Conservation (phyloP, 2,113 vertebrate genomes). For the Scophthalmus maximus region DNA sequence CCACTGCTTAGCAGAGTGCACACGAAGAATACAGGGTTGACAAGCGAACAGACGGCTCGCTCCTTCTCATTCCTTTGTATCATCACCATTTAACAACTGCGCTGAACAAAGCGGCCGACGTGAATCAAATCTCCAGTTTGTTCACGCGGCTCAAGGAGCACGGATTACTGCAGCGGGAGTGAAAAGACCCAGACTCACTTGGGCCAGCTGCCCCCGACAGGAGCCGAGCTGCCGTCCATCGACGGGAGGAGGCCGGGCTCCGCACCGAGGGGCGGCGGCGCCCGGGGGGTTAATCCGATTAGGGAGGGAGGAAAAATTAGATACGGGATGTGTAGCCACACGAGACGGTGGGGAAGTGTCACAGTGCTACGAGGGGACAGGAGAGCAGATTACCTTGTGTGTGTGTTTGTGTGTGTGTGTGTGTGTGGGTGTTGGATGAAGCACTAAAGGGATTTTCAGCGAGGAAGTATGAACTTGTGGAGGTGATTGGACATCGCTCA, state of each 20-base stretch:
- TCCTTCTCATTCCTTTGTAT: background rate
- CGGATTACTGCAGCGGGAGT: slow-evolving; percentile 41
- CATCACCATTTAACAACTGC: slow-evolving; percentile 28
- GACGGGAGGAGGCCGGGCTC: slow-evolving; percentile 46
- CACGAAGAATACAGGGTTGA: slow-evolving; percentile 39
- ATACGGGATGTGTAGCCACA: too few relatives aligned
- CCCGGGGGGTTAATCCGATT: slow-evolving; percentile 72
- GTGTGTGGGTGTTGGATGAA: background rate
- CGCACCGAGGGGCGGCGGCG: background rate
- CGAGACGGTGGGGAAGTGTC: slow-evolving; percentile 58
- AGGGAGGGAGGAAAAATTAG: slow-evolving; percentile 56
- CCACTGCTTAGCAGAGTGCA: background rate
- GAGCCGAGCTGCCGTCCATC: slow-evolving; percentile 36
- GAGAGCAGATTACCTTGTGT: slow-evolving; percentile 1
- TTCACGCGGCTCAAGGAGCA: slow-evolving; percentile 11
- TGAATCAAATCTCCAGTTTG: slow-evolving; percentile 52
- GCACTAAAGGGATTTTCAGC: background rate
- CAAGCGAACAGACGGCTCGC: slow-evolving; percentile 10
- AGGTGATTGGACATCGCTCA: background rate
- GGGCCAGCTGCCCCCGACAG: too few relatives aligned
- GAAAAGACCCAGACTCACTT: slow-evolving; percentile 22
- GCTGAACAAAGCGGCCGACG: slow-evolving; percentile 38
- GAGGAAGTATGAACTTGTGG: too few relatives aligned
- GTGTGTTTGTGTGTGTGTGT: slow-evolving; percentile 18
- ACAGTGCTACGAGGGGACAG: background rate